Conservation (phyloP, 2,888 invertebrate genomes). For the Pseudoips prasinana region DNA sequence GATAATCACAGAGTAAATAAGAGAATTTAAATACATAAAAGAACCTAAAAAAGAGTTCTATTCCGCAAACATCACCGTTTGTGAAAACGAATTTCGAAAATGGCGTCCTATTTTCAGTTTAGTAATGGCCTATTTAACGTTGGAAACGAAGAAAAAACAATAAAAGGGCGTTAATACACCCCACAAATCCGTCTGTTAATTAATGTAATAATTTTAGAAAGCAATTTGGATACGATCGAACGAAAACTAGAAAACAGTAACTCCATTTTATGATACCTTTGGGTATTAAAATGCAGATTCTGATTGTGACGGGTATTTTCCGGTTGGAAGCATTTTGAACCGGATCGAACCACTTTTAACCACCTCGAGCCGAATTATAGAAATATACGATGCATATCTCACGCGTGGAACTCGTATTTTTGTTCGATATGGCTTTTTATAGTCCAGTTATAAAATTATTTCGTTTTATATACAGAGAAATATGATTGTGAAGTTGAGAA, state of each 20-base stretch:
- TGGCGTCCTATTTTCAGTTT: conserved; percentile 18
- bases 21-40: no score
- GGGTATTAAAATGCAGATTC: conserved; percentile 56
- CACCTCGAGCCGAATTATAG: no score
- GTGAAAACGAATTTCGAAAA: no score
- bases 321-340: conserved; percentile 30
- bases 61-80: conserved; percentile 21
- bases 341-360: no score
- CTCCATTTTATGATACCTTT: conserved; percentile 44
- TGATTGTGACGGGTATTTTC: conserved; percentile 30
- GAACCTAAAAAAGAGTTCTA: conserved; percentile 24
- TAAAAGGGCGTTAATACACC: conserved; percentile 13
- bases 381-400: no score
- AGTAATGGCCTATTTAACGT: conserved; percentile 24
- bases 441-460: no score
- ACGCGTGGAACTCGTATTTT: no score
- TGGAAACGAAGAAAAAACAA: conserved; percentile 9
- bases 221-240: conserved; percentile 40
- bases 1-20: no score
- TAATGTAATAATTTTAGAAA: conserved; percentile 33
- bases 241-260: conserved; percentile 35
- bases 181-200: conserved; percentile 33
- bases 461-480: no score
- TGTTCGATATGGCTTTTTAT: no score
- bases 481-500: no score